A percentile compares a stretch with the other conserved stretches of the same genome.
phyloP scores from a whole-genome alignment of 2,888 invertebrate genomes.

The Spilosoma lubricipeda region DNA sequence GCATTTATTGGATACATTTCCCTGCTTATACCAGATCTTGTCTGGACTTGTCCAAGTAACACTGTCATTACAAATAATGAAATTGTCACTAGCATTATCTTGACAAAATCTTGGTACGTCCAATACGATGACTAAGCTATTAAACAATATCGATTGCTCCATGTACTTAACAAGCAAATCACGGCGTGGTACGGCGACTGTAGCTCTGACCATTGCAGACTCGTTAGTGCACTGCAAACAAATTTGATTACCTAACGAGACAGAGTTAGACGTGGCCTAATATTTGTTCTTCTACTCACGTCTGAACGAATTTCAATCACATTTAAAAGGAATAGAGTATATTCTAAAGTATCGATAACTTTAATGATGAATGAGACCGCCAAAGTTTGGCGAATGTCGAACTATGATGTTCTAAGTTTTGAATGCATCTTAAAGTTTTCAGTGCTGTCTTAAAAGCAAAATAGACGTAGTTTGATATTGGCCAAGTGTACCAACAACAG shows the following conservation, averaged over 20 bases:
- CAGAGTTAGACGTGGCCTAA: conserved; percentile 57
- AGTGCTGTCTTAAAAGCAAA: conserved; percentile 6
- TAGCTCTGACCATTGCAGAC: conserved; percentile 62
- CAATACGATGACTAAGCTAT: conserved; percentile 31
- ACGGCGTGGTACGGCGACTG: conserved; percentile 57
- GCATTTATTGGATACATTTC: not conserved
- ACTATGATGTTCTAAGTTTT: conserved; percentile 32
- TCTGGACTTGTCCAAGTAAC: not conserved
- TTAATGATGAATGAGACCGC: conserved; percentile 39
- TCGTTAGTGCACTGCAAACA: conserved; percentile 80
- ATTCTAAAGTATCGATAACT: conserved; percentile 20
- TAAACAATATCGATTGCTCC: conserved; percentile 50
- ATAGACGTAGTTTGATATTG: not conserved
- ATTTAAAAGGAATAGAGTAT: conserved; percentile 25
- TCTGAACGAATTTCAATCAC: conserved; percentile 38
- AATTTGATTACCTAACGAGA: conserved; percentile 83
- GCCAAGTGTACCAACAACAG: not conserved
- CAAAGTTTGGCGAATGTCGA: conserved; percentile 34
- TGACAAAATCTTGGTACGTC: conserved; percentile 3
- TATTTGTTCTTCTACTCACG: conserved; percentile 43
- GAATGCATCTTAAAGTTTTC: conserved; percentile 19
- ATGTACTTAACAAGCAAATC: conserved; percentile 67
- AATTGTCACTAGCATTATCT: not conserved
- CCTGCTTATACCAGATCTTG: not conserved
- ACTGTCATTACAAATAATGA: not conserved